Evolutionary conservation across 2,113 vertebrate species (phyloP).

Genomic region (Prinia subflava): DNA sequence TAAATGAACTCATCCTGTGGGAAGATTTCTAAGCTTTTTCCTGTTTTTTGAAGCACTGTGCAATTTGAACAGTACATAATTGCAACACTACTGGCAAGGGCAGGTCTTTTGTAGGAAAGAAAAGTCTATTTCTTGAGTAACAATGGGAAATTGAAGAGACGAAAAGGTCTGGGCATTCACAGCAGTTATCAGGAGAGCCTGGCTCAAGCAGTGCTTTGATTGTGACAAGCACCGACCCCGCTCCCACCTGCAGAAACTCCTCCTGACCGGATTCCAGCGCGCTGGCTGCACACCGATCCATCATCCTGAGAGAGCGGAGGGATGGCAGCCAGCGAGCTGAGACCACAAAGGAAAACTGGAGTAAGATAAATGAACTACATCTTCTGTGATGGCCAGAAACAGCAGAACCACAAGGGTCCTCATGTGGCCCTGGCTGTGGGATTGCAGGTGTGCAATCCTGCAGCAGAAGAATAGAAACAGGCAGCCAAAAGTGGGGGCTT

Average conservation of each 20-base stretch:
- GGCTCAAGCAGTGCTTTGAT: not conserved
- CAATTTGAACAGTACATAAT: constrained; percentile 12
- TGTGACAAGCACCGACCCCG: not conserved
- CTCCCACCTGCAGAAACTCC: constrained; percentile 15
- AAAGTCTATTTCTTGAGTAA: constrained; percentile 7
- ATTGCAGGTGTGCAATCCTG: not conserved
- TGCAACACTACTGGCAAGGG: not conserved
- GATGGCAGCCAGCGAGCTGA: not conserved
- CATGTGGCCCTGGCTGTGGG: not conserved
- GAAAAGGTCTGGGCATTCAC: not conserved
- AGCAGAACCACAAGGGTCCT: not conserved
- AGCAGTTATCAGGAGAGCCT: not conserved
- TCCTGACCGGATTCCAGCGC: not conserved
- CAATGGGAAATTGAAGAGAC: not conserved
- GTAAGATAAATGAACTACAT: not conserved
- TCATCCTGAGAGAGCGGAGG: not conserved
- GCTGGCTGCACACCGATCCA: not conserved
- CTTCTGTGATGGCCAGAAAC: not conserved
- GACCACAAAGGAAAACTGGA: not conserved
- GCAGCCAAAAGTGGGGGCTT: not conserved
- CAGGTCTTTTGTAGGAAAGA: not conserved
- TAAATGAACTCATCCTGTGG: constrained; percentile 30
- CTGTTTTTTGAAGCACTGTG: not conserved
- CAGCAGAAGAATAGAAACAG: not conserved
- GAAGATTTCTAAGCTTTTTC: not conserved